These are phyloP conservation scores for Erithacus rubecula DNA, from an alignment of 2,797 vertebrate species.

Conservation along the genomic window DNA sequence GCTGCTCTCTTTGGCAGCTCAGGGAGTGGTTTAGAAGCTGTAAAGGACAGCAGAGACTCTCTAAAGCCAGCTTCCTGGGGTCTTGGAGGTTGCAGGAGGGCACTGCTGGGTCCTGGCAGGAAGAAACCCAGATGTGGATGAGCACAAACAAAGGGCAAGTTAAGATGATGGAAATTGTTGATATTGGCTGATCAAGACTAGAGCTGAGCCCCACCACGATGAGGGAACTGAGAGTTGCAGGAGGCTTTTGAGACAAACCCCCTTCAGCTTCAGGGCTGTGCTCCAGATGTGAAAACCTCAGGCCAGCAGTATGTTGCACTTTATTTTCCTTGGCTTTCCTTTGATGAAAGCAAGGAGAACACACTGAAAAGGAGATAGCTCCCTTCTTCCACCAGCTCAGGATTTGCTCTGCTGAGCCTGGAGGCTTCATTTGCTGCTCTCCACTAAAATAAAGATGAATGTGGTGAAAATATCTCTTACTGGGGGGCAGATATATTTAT, in stretches of 20 bases:
- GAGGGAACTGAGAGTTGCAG: not conserved
- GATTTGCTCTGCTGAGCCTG: not conserved
- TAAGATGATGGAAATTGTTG: not conserved
- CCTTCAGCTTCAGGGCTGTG: not conserved
- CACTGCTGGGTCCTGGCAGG: not conserved
- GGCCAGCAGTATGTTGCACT: not conserved
- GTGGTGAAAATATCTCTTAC: accelerated
- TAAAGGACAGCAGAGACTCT: not conserved
- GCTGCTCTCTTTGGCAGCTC: not conserved
- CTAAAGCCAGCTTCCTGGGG: not conserved
- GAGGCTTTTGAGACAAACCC: not conserved
- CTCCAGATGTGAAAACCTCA: not conserved
- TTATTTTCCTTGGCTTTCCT: not conserved
- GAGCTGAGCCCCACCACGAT: not conserved
- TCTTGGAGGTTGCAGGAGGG: not conserved
- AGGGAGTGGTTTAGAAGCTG: not conserved
- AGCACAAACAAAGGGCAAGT: not conserved
- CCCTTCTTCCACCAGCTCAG: not conserved
- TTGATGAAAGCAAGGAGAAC: not conserved
- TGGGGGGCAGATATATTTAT: not conserved
- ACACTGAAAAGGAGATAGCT: not conserved
- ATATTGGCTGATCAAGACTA: accelerated
- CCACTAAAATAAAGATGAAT: not conserved
- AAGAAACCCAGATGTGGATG: not conserved
- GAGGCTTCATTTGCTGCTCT: not conserved